These are phyloP conservation scores for Spialia ferax DNA, from an alignment of 2,888 invertebrate species.

Conservation along the genomic window DNA sequence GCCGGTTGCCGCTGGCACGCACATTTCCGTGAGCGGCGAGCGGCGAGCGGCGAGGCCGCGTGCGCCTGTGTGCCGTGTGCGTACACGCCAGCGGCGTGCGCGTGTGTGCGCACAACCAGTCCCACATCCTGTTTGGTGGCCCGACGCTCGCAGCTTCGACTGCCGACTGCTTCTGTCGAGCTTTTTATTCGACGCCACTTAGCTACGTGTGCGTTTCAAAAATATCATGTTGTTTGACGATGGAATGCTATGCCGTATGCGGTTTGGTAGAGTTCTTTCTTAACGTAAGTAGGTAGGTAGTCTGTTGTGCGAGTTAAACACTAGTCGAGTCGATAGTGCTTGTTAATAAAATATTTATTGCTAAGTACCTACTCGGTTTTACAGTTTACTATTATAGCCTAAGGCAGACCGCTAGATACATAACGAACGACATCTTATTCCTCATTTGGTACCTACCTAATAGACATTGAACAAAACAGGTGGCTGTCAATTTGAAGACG, in stretches of 20 bases:
- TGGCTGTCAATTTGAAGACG: background rate
- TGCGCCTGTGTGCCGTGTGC: constrained; percentile 59
- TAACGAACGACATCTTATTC: too few relatives aligned
- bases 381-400: constrained; percentile 22
- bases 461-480: background rate
- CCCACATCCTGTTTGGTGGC: constrained; percentile 85
- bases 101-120: constrained; percentile 80
- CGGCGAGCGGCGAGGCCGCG: constrained; percentile 76
- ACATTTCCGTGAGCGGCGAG: constrained; percentile 82
- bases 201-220: constrained; percentile 54
- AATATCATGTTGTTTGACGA: constrained; percentile 52
- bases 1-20: constrained; percentile 63
- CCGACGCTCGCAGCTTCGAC: constrained; percentile 75
- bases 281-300: constrained; percentile 23
- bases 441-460: constrained; percentile 12
- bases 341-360: constrained; percentile 14
- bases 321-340: constrained; percentile 5
- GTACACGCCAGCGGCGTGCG: constrained; percentile 42
- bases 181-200: constrained; percentile 82
- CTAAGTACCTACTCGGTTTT: constrained; percentile 4
- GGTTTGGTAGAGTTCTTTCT: constrained; percentile 21
- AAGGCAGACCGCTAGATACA: constrained; percentile 24
- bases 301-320: constrained; percentile 27
- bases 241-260: constrained; percentile 42
- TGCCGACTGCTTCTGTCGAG: constrained; percentile 75